Conservation (phyloP, 2,113 vertebrate species). For the Microtus montanus region DNA sequence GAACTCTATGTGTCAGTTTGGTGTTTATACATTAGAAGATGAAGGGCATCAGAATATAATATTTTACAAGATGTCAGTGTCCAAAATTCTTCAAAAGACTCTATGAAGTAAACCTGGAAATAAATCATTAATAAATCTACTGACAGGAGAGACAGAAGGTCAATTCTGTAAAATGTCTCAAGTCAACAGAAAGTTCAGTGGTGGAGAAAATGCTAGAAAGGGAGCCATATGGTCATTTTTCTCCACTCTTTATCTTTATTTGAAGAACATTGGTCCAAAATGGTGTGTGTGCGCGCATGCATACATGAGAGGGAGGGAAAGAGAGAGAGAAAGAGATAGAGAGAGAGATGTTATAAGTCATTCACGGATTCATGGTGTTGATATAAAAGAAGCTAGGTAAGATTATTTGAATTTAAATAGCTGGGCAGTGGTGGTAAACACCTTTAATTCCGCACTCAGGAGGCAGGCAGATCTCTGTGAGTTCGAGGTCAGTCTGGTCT, state of each 20-base stretch:
- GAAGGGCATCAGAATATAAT: background rate
- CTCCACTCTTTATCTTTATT: background rate
- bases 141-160: background rate
- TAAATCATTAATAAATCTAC: background rate
- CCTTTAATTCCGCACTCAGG: too few species aligned
- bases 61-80: slow-evolving; percentile 3
- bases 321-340: too few species aligned
- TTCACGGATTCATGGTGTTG: background rate
- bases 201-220: background rate
- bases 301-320: too few species aligned
- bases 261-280: background rate
- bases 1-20: background rate
- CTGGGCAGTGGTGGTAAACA: too few species aligned
- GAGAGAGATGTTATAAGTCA: background rate
- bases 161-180: background rate
- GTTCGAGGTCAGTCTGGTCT: too few species aligned
- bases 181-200: background rate
- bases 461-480: too few species aligned
- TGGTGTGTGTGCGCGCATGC: background rate
- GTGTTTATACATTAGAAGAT: background rate
- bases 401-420: background rate
- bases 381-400: background rate
- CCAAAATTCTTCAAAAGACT: slow-evolving; percentile 18
- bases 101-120: background rate
- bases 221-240: background rate